Percentiles rank a stretch among this genome's conserved stretches.
These are phyloP conservation scores for Cephalopterus ornatus DNA, from an alignment of 2,113 vertebrate genomes.

Conservation along the genomic window DNA sequence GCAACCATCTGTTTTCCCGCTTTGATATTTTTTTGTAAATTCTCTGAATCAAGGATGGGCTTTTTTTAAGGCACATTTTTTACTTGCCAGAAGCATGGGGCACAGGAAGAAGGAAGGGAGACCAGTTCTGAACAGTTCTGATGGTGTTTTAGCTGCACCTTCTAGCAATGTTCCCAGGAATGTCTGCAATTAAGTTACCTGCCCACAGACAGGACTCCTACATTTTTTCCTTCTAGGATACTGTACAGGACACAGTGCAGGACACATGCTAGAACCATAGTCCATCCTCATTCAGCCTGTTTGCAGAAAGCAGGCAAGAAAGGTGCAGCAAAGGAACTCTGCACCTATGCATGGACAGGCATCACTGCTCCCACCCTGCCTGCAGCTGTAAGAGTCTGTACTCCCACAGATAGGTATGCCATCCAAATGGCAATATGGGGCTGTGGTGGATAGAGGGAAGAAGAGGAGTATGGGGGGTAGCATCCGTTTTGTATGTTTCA, in stretches of 20 bases:
- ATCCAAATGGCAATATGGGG: not conserved
- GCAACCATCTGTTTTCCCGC: not conserved
- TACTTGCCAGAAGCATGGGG: not conserved
- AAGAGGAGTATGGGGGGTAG: not conserved
- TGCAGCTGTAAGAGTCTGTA: no score
- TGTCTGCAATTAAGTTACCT: not conserved
- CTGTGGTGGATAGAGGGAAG: not conserved
- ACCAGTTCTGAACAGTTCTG: not conserved
- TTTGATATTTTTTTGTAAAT: not conserved
- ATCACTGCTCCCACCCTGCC: not conserved
- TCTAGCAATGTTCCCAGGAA: not conserved
- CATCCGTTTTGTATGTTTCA: not conserved
- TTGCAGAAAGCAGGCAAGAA: not conserved
- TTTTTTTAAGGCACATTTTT: not conserved
- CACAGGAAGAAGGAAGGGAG: not conserved
- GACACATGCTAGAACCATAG: not conserved
- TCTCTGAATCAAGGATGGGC: not conserved
- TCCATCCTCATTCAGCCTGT: not conserved
- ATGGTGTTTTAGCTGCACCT: not conserved
- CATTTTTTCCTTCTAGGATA: not conserved
- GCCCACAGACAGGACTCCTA: not conserved
- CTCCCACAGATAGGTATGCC: not conserved
- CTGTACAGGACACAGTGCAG: rapidly evolving
- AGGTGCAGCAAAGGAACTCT: not conserved
- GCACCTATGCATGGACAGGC: rapidly evolving